These are phyloP conservation scores for Macropodus opercularis DNA, from an alignment of 2,797 vertebrate genomes.

Conservation along the genomic window DNA sequence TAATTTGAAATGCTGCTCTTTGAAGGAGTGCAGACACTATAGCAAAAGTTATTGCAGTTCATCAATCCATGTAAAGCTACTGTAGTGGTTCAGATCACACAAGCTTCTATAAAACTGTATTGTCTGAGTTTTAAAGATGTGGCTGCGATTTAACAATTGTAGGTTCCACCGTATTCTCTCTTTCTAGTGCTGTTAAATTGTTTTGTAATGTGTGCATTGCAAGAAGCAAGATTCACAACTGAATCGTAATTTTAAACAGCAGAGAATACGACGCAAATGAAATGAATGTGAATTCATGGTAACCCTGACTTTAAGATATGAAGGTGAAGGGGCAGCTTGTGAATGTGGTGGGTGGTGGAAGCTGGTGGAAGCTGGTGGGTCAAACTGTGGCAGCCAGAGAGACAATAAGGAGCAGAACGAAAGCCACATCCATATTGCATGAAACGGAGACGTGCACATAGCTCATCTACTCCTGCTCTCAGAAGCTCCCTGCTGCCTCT, in stretches of 20 bases:
- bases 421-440: conserved; percentile 65
- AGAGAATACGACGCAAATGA: background rate
- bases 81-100: background rate
- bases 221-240: background rate
- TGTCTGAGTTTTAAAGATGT: background rate
- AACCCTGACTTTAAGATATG: conserved; percentile 5
- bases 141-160: background rate
- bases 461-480: conserved; percentile 33
- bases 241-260: background rate
- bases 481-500: conserved; percentile 16
- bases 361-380: conserved; percentile 52
- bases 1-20: conserved; percentile 60
- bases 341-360: conserved; percentile 49
- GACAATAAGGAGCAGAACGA: conserved; percentile 38
- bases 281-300: background rate
- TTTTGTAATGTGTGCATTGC: background rate
- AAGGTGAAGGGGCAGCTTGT: conserved; percentile 8
- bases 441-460: conserved; percentile 46
- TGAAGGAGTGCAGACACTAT: conserved; percentile 49
- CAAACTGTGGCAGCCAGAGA: conserved; percentile 43
- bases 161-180: background rate
- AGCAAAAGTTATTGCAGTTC: conserved; percentile 47
- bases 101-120: background rate
- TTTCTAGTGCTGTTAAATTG: background rate
- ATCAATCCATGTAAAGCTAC: conserved; percentile 34